These are phyloP conservation scores for Tinamus guttatus DNA, from an alignment of 2,113 vertebrate genomes.

Conservation along the genomic window DNA sequence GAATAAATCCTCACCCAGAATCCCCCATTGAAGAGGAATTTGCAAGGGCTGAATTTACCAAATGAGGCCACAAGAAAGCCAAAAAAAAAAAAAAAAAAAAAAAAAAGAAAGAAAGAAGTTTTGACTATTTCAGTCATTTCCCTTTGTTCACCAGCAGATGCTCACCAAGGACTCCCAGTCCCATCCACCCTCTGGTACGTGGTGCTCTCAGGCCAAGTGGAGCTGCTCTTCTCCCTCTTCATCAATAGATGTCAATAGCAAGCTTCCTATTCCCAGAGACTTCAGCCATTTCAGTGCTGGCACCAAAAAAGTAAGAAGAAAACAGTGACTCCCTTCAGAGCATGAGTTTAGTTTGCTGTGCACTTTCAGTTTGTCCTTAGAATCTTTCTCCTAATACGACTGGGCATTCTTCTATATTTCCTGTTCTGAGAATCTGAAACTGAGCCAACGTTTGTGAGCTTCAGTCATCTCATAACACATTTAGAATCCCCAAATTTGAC, in stretches of 20 bases:
- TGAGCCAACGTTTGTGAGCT: not conserved
- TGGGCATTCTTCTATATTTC: not conserved
- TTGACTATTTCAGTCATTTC: not conserved
- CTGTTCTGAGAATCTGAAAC: not conserved
- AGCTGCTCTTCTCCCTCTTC: conserved; percentile 66
- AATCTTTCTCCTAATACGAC: not conserved
- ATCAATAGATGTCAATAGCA: conserved; percentile 73
- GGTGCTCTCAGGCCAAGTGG: not conserved
- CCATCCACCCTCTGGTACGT: not conserved
- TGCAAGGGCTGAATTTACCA: not conserved
- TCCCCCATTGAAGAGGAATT: not conserved
- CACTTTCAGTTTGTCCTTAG: conserved; percentile 26
- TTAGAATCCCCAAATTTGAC: not conserved
- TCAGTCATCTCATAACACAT: not conserved
- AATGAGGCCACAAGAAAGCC: fast-evolving
- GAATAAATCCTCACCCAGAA: not conserved
- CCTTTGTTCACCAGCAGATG: not conserved
- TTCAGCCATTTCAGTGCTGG: conserved; percentile 35
- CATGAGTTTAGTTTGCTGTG: not conserved
- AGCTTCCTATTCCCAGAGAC: conserved; percentile 45
- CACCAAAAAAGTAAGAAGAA: not conserved
- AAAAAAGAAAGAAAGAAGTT: not conserved
- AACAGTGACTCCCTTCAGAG: not conserved
- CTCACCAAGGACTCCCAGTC: not conserved
- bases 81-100: not conserved